Base-by-base conservation (phyloP, 2,797 vertebrate species). In the Schizopygopsis pylzovi region DNA sequence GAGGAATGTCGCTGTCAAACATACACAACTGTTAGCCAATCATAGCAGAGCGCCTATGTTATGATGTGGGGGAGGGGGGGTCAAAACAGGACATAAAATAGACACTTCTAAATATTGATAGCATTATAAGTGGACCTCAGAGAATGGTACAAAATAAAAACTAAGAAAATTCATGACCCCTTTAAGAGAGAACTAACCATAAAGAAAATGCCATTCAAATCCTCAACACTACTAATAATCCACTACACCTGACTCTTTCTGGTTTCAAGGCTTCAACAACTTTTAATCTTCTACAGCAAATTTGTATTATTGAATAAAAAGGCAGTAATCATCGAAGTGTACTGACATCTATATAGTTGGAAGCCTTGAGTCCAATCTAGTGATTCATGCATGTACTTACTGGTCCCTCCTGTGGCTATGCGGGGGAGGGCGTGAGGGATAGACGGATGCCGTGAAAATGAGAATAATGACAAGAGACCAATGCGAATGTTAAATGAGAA, bases 391-490 rank as follows among this genome's bases (percentile, higher is more conserved):
- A 45, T 79, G 88, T 94, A 94, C 94, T 94, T 93, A 95, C 93
- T 91, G 92, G 91, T 91, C 89, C 68, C 89, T 92, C 89, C 92
- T 89, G 89, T 89, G 85, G 85, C 61, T 86, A 85, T 80, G 81
- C 52, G 84, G 88, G 77, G 83, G 88, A 80, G 79, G 82, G 82
- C 82, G 71, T 92, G 85, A 91, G 87, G 90, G 77, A 93, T 70
- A 93, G 88, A 91, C 91, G 91, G 91, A 92, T 93, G 91, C 91
- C 92, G 91, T 89, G 89, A 91, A 90, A 90, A 89, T 86, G 89
- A 89, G 82, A 88, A 86, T 87, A 88, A 89, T 89, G 39, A 81
- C 88, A 90, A 82, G 75, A 79, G 77, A 88, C 73, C 52, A 63
- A 81, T 41, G 79, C 54, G 73, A 82, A 86, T 83, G 75, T 83